Conservation (phyloP, 2,888 invertebrate species). For the Oscheius sp. region DNA sequence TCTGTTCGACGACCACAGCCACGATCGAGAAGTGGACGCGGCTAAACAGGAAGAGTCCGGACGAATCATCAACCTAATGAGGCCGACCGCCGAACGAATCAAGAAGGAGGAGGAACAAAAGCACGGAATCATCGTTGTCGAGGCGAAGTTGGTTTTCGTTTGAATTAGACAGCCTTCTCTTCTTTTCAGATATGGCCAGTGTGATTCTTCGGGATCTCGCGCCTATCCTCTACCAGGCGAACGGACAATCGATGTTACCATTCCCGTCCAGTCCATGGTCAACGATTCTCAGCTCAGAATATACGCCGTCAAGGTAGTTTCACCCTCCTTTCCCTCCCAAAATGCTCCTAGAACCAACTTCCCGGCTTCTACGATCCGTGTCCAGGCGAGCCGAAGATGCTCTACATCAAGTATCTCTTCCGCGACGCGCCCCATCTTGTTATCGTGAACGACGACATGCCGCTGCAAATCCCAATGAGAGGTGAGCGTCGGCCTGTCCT, state of each 20-base stretch:
- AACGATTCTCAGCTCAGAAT: slow-evolving; percentile 85
- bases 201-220: slow-evolving; percentile 48
- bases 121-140: slow-evolving; percentile 86
- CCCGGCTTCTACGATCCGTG: slow-evolving; percentile 97
- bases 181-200: slow-evolving; percentile 53
- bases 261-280: slow-evolving; percentile 91
- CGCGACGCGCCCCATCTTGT: slow-evolving; percentile 85
- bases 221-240: slow-evolving; percentile 69
- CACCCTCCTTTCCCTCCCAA: slow-evolving; percentile 4
- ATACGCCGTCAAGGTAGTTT: slow-evolving; percentile 62
- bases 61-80: slow-evolving; percentile 82
- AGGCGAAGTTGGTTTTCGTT: slow-evolving; percentile 79
- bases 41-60: slow-evolving; percentile 67
- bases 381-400: slow-evolving; percentile 86
- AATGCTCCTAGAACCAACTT: slow-evolving; percentile 84
- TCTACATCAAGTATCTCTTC: slow-evolving; percentile 88
- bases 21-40: slow-evolving; percentile 60
- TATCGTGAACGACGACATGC: slow-evolving; percentile 84
- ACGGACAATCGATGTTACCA: slow-evolving; percentile 83
- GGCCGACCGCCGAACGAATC: slow-evolving; percentile 87
- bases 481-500: slow-evolving; percentile 76
- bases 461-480: slow-evolving; percentile 84
- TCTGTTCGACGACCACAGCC: slow-evolving; percentile 60
- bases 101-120: slow-evolving; percentile 84
- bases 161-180: not conserved